phyloP scores from a whole-genome alignment of 1,140 invertebrate genomes.

The Parapsyche elsis region DNA sequence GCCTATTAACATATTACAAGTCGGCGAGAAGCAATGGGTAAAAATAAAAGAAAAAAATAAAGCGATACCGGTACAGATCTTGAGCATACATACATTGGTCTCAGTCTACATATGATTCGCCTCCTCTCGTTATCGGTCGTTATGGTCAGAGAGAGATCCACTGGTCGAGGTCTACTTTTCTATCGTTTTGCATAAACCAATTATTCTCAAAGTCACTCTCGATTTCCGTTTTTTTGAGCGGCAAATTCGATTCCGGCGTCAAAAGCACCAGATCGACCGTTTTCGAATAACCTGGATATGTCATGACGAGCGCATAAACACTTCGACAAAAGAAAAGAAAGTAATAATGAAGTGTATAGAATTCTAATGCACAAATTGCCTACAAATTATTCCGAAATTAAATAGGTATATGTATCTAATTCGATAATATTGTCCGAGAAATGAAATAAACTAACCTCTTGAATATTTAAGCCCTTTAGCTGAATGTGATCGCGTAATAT shows the following conservation, averaged over 20 bases:
- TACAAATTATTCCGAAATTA: too few species aligned
- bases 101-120: conserved; percentile 45
- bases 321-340: too few species aligned
- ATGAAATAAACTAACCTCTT: too few species aligned
- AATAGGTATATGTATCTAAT: too few species aligned
- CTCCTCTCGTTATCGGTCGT: conserved; percentile 32
- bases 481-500: too few species aligned
- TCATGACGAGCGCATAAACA: neutral
- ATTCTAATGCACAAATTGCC: too few species aligned
- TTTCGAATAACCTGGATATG: conserved; percentile 14
- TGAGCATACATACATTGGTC: conserved; percentile 46
- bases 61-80: neutral
- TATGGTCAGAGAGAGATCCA: conserved; percentile 39
- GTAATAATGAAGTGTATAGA: too few species aligned
- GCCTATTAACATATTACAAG: neutral
- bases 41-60: neutral
- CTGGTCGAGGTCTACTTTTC: conserved; percentile 37
- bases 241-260: neutral
- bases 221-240: conserved; percentile 1
- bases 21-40: neutral
- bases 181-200: conserved; percentile 32
- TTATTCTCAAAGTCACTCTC: conserved; percentile 24
- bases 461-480: too few species aligned
- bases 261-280: neutral
- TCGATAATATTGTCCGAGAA: too few species aligned